Conservation (phyloP, 2,888 invertebrate species). For the Chrysomela aeneicollis region DNA sequence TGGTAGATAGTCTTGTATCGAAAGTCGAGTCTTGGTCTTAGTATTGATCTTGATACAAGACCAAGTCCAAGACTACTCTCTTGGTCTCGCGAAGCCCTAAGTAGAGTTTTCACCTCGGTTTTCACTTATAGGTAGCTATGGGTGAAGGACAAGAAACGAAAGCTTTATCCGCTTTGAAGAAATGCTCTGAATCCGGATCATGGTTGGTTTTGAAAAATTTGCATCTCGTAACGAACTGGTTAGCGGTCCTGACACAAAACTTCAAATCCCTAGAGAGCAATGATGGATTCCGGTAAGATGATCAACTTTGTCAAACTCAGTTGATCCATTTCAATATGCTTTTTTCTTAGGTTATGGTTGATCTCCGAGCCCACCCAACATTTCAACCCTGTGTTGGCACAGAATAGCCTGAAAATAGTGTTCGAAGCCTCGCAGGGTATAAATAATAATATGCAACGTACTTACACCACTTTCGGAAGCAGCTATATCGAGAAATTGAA, state of each 20-base stretch:
- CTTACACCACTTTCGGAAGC: slow-evolving; percentile 75
- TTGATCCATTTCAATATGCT: too few relatives aligned
- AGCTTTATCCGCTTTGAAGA: slow-evolving; percentile 67
- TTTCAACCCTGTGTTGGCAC: slow-evolving; percentile 78
- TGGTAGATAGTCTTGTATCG: too few relatives aligned
- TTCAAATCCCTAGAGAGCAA: slow-evolving; percentile 63
- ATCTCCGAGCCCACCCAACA: slow-evolving; percentile 82
- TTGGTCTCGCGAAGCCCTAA: too few relatives aligned
- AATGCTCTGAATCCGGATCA: slow-evolving; percentile 69
- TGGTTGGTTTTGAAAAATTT: slow-evolving; percentile 86
- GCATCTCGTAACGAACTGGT: slow-evolving; percentile 77
- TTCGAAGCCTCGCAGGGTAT: slow-evolving; percentile 88
- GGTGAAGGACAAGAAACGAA: slow-evolving; percentile 80
- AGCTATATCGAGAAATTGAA: slow-evolving; percentile 54
- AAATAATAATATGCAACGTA: slow-evolving; percentile 79
- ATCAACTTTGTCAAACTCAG: neutral
- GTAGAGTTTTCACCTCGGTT: too few relatives aligned
- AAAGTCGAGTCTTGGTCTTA: too few relatives aligned
- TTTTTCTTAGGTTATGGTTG: slow-evolving; percentile 74
- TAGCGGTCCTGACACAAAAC: slow-evolving; percentile 74
- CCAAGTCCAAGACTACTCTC: too few relatives aligned
- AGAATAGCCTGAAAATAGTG: slow-evolving; percentile 80
- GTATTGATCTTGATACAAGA: too few relatives aligned
- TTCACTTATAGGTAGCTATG: slow-evolving; percentile 70
- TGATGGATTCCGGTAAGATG: slow-evolving; percentile 64